A percentile compares a stretch with the other conserved stretches of the same genome.
These are phyloP conservation scores for Philereme vetulata DNA, from an alignment of 2,888 invertebrate genomes.

Conservation along the genomic window DNA sequence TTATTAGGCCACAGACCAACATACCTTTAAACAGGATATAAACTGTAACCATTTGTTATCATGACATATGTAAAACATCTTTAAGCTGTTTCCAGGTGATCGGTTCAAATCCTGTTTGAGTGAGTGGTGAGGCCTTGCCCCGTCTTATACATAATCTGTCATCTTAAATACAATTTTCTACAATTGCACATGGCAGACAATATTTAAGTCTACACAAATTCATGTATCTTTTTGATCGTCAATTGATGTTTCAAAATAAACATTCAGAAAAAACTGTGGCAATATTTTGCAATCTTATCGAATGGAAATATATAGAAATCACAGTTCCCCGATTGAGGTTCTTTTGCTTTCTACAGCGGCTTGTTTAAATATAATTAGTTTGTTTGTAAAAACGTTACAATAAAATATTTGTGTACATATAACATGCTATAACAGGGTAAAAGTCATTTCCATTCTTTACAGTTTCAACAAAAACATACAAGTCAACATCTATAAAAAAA, in stretches of 20 bases:
- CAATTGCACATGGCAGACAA: not conserved
- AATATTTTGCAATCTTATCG: not conserved
- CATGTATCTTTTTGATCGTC: constrained; percentile 20
- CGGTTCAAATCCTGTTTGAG: not conserved
- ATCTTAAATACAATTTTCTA: not conserved
- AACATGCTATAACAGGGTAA: constrained; percentile 6
- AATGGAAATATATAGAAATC: constrained; percentile 14
- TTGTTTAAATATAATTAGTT: constrained; percentile 11
- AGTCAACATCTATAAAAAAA: constrained; percentile 12
- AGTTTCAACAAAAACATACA: not conserved
- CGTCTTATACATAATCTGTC: not conserved
- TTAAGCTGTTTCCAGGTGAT: not conserved
- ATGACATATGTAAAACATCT: not conserved
- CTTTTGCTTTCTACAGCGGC: not conserved
- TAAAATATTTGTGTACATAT: constrained; percentile 13
- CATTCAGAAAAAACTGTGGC: not conserved
- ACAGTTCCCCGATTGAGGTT: constrained; percentile 6
- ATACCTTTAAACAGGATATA: not conserved
- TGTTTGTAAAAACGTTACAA: constrained; percentile 13
- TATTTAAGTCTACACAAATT: constrained; percentile 13
- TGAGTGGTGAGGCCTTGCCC: constrained; percentile 1
- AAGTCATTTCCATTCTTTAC: constrained; percentile 12
- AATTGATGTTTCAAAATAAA: constrained; percentile 2
- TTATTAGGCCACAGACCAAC: not conserved
- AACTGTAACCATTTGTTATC: not conserved